These are phyloP conservation scores for Tenthredo amoena DNA, from an alignment of 2,888 invertebrate genomes.

Conservation along the genomic window DNA sequence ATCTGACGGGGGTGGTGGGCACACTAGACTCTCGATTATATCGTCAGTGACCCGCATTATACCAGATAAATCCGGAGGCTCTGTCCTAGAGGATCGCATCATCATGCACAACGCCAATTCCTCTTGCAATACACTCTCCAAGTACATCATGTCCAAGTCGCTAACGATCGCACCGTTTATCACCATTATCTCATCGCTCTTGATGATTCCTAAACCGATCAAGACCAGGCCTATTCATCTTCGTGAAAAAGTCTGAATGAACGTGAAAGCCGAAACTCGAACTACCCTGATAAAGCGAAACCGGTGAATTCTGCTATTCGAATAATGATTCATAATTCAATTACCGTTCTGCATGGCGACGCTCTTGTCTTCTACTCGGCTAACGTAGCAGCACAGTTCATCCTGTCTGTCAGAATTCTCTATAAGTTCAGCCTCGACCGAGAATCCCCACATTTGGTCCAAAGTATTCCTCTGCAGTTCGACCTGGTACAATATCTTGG, in stretches of 20 bases:
- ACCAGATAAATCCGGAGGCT: slow-evolving; percentile 82
- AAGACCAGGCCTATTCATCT: slow-evolving; percentile 44
- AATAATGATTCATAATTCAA: background rate
- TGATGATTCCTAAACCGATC: slow-evolving; percentile 90
- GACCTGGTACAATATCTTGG: slow-evolving; percentile 97
- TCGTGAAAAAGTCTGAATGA: slow-evolving; percentile 57
- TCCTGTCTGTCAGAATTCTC: slow-evolving; percentile 98
- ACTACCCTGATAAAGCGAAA: background rate
- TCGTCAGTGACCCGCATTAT: slow-evolving; percentile 95
- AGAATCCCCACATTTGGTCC: slow-evolving; percentile 99
- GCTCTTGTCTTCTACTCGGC: slow-evolving; percentile 96
- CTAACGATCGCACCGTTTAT: slow-evolving; percentile 99
- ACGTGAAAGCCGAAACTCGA: background rate
- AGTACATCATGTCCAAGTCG: slow-evolving; percentile 99
- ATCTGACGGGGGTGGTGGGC: slow-evolving; percentile 97
- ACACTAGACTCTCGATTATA: slow-evolving; percentile 96
- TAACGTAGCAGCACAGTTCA: slow-evolving; percentile 98
- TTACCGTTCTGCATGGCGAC: slow-evolving; percentile 98
- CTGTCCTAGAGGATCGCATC: slow-evolving; percentile 89
- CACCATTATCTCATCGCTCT: slow-evolving; percentile 99
- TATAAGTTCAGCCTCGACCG: slow-evolving; percentile 97
- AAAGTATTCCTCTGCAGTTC: slow-evolving; percentile 93
- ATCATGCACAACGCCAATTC: slow-evolving; percentile 97
- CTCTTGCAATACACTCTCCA: slow-evolving; percentile 97
- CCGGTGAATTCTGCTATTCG: background rate